Conservation (phyloP, 1,140 invertebrate genomes). For the Aphis gossypii region DNA sequence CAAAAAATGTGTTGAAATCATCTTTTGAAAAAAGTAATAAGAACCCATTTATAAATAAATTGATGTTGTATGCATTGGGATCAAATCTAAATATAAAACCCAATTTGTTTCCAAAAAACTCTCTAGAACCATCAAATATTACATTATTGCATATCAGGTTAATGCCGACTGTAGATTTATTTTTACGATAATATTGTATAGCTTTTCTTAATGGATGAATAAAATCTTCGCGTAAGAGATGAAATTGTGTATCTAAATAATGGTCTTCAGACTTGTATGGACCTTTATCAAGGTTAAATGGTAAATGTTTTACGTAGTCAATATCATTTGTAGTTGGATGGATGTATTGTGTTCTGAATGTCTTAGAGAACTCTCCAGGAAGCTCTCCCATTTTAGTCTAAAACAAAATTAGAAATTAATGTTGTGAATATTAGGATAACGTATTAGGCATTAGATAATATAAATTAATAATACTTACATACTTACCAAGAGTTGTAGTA, state of each 20-base stretch:
- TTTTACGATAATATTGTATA: conserved; percentile 33
- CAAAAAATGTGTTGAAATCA: conserved; percentile 64
- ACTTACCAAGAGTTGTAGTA: background rate
- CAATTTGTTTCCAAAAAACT: conserved; percentile 51
- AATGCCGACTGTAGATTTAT: conserved; percentile 22
- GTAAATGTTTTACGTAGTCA: conserved; percentile 42
- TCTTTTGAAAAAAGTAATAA: conserved; percentile 50
- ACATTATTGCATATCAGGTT: conserved; percentile 26
- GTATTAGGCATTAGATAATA: background rate
- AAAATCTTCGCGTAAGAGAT: conserved; percentile 68
- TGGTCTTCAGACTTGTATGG: conserved; percentile 66
- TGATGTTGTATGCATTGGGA: background rate
- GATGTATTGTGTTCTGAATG: conserved; percentile 32
- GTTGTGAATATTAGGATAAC: background rate
- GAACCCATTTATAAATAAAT: conserved; percentile 50
- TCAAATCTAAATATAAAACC: conserved; percentile 50
- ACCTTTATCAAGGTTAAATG: conserved; percentile 63
- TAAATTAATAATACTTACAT: background rate
- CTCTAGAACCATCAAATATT: conserved; percentile 47
- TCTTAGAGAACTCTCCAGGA: conserved; percentile 45
- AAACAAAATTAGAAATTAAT: background rate
- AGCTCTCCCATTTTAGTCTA: conserved; percentile 38
- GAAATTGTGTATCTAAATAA: conserved; percentile 70
- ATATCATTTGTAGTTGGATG: conserved; percentile 54
- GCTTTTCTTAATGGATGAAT: conserved; percentile 61